Base-by-base conservation (phyloP, 2,797 vertebrate genomes). In the Antennarius maculatus region DNA sequence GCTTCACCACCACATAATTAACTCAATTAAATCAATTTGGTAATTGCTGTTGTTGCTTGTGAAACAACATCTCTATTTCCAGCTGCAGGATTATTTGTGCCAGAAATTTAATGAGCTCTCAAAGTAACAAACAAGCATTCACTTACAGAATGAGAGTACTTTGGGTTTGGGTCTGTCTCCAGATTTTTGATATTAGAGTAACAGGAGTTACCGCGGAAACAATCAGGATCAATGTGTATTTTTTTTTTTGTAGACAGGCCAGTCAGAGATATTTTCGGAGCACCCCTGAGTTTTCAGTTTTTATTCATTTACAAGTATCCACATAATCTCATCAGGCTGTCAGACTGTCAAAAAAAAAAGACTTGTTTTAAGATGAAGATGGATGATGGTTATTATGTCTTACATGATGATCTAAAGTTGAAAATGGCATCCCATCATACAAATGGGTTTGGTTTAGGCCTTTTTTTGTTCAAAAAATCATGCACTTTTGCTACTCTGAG, bases 41-140 rank as follows among this genome's bases (percentile, higher is more conserved):
- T 61, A 54, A 83, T 69, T 83, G 28, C 76, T 68, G 60, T 69
- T 73, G 50, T 50, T 66, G 60, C 63, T 77, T 62, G 56, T 61
- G 27, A 63, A 80, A 69, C 61, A 64, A 57, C 62, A n/a, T 59
- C 76, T 52, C 34, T 58, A 47, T 66, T 79, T 79, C 58, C 57
- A 66, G 52, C 55, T 49, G 29, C 61, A 42, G 55, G 54, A 28
- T 72, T 56, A 28, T 72, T 49, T 23, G 28, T 82, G 55, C 53
- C 52, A 54, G 49, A 2, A 34, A 1, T 76, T 81, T 76, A 80
- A 75, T 50, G 43, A 78, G 55, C 65, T 70, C 50, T 17, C 41
- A 66, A 41, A 59, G 54, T 64, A 66, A 51, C 54, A 72, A 18
- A 47, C 43, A 17, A 34, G 67, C 27, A 50, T 50, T 60, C 23